phyloP scores from a whole-genome alignment of 2,797 vertebrate species.

The Lophotriccus pileatus region DNA sequence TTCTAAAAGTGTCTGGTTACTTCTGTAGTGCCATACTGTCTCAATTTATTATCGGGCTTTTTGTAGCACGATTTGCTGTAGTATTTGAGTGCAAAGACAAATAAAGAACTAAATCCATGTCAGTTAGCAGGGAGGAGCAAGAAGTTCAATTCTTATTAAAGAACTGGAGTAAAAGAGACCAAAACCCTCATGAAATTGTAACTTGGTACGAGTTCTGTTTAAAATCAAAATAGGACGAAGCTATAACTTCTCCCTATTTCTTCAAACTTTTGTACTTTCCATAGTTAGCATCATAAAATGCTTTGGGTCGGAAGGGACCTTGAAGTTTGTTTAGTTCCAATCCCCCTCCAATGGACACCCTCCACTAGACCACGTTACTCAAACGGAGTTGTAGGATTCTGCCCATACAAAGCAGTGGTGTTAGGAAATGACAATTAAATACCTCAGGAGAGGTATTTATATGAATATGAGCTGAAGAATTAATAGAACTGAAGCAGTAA shows the following conservation, averaged over 20 bases:
- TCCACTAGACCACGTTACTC: rapidly evolving
- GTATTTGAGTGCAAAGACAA: background rate
- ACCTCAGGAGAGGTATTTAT: background rate
- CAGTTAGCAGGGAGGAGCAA: background rate
- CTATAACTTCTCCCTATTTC: background rate
- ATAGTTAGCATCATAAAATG: background rate
- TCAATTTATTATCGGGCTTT: background rate
- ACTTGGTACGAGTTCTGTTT: background rate
- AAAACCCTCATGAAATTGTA: background rate
- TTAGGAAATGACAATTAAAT: background rate
- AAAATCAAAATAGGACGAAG: background rate
- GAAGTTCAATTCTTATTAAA: background rate
- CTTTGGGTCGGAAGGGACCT: background rate
- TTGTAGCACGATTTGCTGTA: background rate
- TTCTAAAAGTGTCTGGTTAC: background rate
- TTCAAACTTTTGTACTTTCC: background rate
- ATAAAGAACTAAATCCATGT: background rate
- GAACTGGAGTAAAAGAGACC: background rate
- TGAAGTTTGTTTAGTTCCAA: background rate
- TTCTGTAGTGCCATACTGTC: background rate
- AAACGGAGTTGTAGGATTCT: background rate
- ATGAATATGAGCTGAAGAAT: background rate
- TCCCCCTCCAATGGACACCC: background rate
- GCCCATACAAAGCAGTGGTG: background rate
- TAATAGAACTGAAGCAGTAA: background rate